phyloP scores from a whole-genome alignment of 2,888 invertebrate species.

The Polyommatus iphigenia region DNA sequence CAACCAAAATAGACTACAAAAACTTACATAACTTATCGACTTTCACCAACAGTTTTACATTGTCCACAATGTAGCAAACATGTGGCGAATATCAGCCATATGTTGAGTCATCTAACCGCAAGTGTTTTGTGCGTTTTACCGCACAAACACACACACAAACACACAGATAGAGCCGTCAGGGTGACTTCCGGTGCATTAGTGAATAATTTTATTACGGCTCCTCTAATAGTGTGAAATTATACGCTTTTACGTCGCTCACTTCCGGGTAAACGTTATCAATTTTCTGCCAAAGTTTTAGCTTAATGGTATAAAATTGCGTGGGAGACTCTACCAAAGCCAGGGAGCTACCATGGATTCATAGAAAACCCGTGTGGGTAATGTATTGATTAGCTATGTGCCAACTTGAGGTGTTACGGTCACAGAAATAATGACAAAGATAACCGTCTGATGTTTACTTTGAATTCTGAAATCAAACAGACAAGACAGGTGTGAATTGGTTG shows the following conservation, averaged over 20 bases:
- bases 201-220: constrained; percentile 74
- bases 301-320: not conserved
- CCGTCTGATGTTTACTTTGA: no score
- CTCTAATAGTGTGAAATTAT: constrained; percentile 61
- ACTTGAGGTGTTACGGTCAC: no score
- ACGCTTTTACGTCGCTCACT: constrained; percentile 52
- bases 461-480: no score
- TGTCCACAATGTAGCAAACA: constrained; percentile 35
- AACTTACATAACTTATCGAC: not conserved
- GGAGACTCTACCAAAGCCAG: not conserved
- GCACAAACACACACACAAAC: constrained; percentile 55
- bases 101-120: constrained; percentile 71
- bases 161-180: constrained; percentile 61
- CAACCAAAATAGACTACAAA: not conserved
- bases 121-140: constrained; percentile 55
- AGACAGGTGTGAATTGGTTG: no score
- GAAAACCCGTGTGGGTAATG: not conserved
- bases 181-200: constrained; percentile 76
- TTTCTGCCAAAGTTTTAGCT: constrained; percentile 29
- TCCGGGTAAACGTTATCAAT: constrained; percentile 44
- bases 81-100: constrained; percentile 61
- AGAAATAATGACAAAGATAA: no score
- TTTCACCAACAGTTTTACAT: not conserved
- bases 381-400: no score
- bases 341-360: not conserved